phyloP scores from a whole-genome alignment of 2,113 vertebrate species.

The Promerops cafer region DNA sequence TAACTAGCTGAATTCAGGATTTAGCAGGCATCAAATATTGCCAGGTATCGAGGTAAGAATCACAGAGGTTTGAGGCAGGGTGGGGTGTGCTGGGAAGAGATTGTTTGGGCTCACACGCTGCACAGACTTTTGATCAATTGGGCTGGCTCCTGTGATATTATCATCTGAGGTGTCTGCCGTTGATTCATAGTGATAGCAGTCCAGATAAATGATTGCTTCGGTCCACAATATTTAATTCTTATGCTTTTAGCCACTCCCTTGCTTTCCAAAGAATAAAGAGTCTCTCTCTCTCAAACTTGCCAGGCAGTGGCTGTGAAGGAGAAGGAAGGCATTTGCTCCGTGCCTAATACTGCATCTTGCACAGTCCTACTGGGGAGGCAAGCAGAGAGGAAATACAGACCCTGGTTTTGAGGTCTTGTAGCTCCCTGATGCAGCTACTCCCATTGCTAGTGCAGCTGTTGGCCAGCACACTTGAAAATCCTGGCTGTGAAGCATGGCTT shows the following conservation, averaged over 20 bases:
- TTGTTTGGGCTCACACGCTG: background rate
- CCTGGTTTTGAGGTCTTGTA: background rate
- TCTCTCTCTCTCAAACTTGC: background rate
- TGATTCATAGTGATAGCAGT: slow-evolving; percentile 7
- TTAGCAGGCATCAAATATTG: background rate
- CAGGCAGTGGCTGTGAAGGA: background rate
- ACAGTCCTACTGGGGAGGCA: background rate
- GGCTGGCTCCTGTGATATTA: slow-evolving; percentile 23
- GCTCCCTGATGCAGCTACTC: background rate
- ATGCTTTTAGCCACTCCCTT: background rate
- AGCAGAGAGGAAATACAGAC: background rate
- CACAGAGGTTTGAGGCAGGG: background rate
- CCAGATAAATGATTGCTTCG: background rate
- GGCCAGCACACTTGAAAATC: background rate
- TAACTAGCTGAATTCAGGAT: background rate
- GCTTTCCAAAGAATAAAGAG: background rate
- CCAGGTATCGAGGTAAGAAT: background rate
- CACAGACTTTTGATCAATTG: slow-evolving; percentile 16
- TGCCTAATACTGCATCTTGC: background rate
- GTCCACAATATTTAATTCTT: background rate
- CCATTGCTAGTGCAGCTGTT: background rate
- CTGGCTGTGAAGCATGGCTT: background rate
- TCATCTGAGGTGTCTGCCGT: background rate
- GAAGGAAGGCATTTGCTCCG: background rate
- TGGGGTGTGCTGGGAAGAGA: background rate